Percentiles rank a stretch among this genome's conserved stretches.
These are phyloP conservation scores for Hypanus sabinus DNA, from an alignment of 2,113 vertebrate species.

Conservation along the genomic window DNA sequence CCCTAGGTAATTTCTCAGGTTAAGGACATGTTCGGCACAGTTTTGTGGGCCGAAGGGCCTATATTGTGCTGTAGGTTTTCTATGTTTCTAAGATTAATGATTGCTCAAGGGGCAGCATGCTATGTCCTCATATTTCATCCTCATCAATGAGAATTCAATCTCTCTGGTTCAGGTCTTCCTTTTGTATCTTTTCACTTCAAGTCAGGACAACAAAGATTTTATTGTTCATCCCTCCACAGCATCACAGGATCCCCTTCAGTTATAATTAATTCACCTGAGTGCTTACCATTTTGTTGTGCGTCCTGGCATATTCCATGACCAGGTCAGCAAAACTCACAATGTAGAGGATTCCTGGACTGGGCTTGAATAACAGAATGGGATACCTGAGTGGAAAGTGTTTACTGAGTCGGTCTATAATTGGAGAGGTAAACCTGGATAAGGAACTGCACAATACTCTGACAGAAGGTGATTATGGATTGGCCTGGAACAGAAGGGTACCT, in stretches of 20 bases:
- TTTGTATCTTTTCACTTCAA: background rate
- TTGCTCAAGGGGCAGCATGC: no score
- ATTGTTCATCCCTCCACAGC: background rate
- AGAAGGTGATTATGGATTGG: background rate
- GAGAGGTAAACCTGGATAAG: no score
- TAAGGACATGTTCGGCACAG: no score
- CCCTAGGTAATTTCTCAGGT: no score
- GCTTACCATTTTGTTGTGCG: background rate
- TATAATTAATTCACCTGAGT: background rate
- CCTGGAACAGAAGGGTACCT: background rate
- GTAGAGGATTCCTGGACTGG: background rate
- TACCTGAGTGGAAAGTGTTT: background rate
- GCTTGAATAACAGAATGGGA: background rate
- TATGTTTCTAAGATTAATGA: no score
- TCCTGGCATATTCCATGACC: no score
- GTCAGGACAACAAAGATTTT: background rate
- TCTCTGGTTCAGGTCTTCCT: background rate
- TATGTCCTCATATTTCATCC: no score
- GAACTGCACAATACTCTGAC: background rate
- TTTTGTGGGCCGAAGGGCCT: no score
- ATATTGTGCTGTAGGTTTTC: no score
- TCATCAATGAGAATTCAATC: background rate
- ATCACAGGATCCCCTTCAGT: background rate
- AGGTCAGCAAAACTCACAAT: no score
- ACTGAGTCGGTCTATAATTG: no score